A percentile compares a stretch with the other conserved stretches of the same genome.
These are phyloP conservation scores for Drosophila carrolli DNA, from an alignment of 1,140 invertebrate species.

Conservation along the genomic window DNA sequence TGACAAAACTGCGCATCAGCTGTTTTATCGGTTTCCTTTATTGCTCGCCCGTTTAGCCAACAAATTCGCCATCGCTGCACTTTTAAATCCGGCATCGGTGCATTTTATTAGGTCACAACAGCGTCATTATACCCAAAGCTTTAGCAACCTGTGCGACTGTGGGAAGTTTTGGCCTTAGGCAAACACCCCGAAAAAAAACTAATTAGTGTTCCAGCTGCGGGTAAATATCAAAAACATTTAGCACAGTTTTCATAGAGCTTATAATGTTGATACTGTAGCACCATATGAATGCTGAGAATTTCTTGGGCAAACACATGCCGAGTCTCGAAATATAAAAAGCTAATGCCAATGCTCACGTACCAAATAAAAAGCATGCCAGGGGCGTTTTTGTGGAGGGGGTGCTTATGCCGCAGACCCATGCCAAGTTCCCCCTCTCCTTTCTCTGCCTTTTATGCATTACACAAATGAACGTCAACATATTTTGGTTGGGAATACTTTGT, in stretches of 20 bases:
- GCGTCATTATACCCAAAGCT: conserved; percentile 15
- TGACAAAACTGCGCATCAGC: conserved; percentile 74
- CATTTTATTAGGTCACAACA: conserved; percentile 69
- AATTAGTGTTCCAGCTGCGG: conserved; percentile 61
- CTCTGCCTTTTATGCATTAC: conserved; percentile 20
- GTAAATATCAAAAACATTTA: conserved; percentile 68
- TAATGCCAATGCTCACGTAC: conserved; percentile 71
- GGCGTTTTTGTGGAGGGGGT: conserved; percentile 6
- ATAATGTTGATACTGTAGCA: conserved; percentile 32
- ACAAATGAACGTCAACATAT: conserved; percentile 41
- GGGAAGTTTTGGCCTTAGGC: conserved; percentile 65
- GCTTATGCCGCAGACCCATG: conserved; percentile 46
- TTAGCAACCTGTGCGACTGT: conserved; percentile 36
- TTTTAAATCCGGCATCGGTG: conserved; percentile 38
- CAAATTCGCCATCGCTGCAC: conserved; percentile 62
- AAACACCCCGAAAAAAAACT: conserved; percentile 58
- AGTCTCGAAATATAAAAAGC: conserved; percentile 31
- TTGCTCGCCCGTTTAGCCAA: conserved; percentile 10
- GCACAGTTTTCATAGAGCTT: conserved; percentile 67
- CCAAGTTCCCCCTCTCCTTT: conserved; percentile 40
- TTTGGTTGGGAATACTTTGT: conserved; percentile 54
- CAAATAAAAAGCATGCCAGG: conserved; percentile 55
- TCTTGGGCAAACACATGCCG: conserved; percentile 48
- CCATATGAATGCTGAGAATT: conserved; percentile 58
- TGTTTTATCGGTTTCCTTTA: conserved; percentile 52